Conservation (phyloP, 64 coral and sea anemone genomes). For the Montipora efflorescens region DNA sequence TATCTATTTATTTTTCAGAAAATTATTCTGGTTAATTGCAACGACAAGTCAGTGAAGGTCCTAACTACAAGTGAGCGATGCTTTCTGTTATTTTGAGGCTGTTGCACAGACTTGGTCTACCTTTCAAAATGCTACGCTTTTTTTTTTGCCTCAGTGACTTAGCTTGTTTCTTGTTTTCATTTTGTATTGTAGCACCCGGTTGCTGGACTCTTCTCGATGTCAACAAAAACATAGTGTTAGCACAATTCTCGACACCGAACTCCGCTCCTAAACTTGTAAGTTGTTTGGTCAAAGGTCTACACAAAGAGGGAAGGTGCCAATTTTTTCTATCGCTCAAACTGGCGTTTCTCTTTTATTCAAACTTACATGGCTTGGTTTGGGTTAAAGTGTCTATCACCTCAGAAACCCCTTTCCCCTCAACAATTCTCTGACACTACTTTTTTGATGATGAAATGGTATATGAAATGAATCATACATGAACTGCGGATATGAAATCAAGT, state of each 20-base stretch:
- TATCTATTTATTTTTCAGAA: constrained; percentile 13
- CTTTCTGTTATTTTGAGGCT: neutral
- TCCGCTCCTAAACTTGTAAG: constrained; percentile 57
- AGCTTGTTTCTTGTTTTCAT: neutral
- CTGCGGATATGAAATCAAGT: no score
- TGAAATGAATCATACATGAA: no score
- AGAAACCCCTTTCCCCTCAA: no score
- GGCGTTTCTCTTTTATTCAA: no score
- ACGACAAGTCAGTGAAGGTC: constrained; percentile 9
- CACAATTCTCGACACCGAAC: constrained; percentile 36
- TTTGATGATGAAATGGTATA: no score
- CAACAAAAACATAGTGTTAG: constrained; percentile 56
- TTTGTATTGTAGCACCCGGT: constrained; percentile 39
- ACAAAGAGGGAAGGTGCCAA: no score
- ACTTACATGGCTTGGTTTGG: no score
- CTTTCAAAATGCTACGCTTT: neutral
- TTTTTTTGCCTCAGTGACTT: neutral
- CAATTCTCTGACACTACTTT: no score
- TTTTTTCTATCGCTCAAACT: no score
- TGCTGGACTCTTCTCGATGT: constrained; percentile 77
- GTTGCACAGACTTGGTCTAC: no score
- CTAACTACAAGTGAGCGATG: constrained; percentile 39
- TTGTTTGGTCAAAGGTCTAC: neutral
- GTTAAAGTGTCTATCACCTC: no score
- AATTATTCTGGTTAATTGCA: constrained; percentile 49